Conservation (phyloP, 2,888 invertebrate genomes). For the Drosophila mulleri region DNA sequence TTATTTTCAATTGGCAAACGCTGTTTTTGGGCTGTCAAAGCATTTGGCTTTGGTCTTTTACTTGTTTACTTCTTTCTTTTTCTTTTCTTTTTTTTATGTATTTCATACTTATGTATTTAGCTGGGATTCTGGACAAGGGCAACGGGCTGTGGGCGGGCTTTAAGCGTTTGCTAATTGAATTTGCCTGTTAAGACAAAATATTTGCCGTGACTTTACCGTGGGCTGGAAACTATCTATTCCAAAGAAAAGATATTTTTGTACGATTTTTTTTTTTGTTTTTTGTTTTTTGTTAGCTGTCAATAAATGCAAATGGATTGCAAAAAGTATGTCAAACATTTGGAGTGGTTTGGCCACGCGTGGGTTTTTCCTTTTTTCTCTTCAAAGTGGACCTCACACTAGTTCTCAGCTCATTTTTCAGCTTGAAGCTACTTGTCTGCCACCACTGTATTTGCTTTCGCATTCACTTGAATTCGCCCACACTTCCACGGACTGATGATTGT, state of each 20-base stretch:
- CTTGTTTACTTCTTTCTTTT: not conserved
- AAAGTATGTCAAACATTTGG: constrained; percentile 47
- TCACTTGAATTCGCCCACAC: constrained; percentile 14
- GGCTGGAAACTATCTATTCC: constrained; percentile 42
- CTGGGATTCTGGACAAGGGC: constrained; percentile 10
- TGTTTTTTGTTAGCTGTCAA: not conserved
- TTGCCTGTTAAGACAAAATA: constrained; percentile 58
- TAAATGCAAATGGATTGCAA: constrained; percentile 24
- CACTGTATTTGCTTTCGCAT: constrained; percentile 14
- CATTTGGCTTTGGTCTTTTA: constrained; percentile 44
- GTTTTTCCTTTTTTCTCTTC: constrained; percentile 16
- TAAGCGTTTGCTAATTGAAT: constrained; percentile 69
- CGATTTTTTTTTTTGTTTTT: not conserved
- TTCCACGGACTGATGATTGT: not conserved
- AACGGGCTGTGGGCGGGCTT: constrained; percentile 44
- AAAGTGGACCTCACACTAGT: constrained; percentile 18
- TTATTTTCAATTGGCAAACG: constrained; percentile 54
- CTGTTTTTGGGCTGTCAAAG: constrained; percentile 54
- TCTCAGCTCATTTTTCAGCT: constrained; percentile 9
- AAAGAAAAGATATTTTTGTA: constrained; percentile 19
- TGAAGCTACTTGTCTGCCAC: not conserved
- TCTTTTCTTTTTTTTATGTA: not conserved
- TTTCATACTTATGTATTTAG: constrained; percentile 15
- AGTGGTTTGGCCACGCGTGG: constrained; percentile 27
- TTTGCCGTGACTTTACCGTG: constrained; percentile 54